These are phyloP conservation scores for Taenaris catops DNA, from an alignment of 2,888 invertebrate genomes.

Conservation along the genomic window DNA sequence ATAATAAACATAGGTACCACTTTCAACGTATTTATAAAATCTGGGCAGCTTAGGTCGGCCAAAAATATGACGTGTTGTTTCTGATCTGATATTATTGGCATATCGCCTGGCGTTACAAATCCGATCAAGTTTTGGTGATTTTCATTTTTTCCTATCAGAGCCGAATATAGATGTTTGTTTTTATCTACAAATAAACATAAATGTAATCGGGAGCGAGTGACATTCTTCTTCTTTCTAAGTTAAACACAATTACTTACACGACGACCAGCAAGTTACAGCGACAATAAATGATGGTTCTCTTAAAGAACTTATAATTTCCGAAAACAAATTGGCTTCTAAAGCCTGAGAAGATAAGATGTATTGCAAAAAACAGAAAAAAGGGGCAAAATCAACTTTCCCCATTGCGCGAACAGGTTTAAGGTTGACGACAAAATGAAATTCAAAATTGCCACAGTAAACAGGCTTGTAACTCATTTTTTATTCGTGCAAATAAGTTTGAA, in stretches of 20 bases:
- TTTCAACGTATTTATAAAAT: conserved; percentile 36
- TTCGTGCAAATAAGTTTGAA: conserved; percentile 28
- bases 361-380: conserved; percentile 6
- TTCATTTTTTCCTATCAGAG: conserved; percentile 32
- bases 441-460: conserved; percentile 5
- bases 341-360: conserved; percentile 4
- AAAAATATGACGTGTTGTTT: conserved; percentile 49
- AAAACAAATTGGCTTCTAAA: conserved; percentile 9
- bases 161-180: conserved; percentile 38
- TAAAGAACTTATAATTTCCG: conserved; percentile 11
- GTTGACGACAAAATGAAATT: conserved; percentile 11
- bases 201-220: too few relatives aligned
- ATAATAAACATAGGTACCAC: conserved; percentile 81
- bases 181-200: conserved; percentile 41
- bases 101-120: conserved; percentile 31
- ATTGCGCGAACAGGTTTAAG: conserved; percentile 8
- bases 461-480: conserved; percentile 19
- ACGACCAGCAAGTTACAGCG: conserved; percentile 16
- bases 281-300: conserved; percentile 14
- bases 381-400: conserved; percentile 12
- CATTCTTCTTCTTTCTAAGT: too few relatives aligned
- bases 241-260: too few relatives aligned
- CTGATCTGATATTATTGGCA: conserved; percentile 31
- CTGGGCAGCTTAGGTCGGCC: conserved; percentile 46
- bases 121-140: conserved; percentile 37